These are phyloP conservation scores for Nowickia ferox DNA, from an alignment of 2,888 invertebrate species.

Conservation along the genomic window DNA sequence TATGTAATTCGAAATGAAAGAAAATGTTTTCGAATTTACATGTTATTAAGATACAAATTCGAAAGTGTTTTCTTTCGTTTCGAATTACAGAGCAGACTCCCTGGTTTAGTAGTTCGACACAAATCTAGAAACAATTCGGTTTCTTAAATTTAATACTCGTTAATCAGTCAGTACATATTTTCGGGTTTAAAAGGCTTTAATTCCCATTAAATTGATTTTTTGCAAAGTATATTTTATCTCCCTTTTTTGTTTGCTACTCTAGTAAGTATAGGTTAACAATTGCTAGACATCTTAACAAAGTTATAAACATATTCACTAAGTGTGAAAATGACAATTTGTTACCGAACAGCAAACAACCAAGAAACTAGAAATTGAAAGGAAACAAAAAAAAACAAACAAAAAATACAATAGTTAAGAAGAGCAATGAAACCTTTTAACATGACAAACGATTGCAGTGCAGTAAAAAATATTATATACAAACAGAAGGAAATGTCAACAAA, in stretches of 20 bases:
- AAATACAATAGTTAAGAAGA: conserved; percentile 3
- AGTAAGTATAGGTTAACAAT: background rate
- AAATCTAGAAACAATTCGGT: too few species aligned
- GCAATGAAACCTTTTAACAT: conserved; percentile 51
- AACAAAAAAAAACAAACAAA: conserved; percentile 3
- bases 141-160: too few species aligned
- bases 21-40: too few species aligned
- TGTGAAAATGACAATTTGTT: conserved; percentile 69
- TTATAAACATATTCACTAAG: conserved; percentile 68
- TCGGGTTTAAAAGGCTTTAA: too few species aligned
- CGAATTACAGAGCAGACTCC: too few species aligned
- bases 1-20: too few species aligned
- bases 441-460: conserved; percentile 35
- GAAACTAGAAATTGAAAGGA: conserved; percentile 7
- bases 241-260: background rate
- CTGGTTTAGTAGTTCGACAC: too few species aligned
- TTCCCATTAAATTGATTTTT: too few species aligned
- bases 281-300: conserved; percentile 59
- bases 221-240: too few species aligned
- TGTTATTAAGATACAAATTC: too few species aligned
- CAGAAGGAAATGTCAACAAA: background rate
- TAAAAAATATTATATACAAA: conserved; percentile 10
- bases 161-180: too few species aligned
- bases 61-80: too few species aligned
- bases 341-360: conserved; percentile 48